Conservation (phyloP, 1,140 invertebrate species). For the Trypoxylus dichotomus region DNA sequence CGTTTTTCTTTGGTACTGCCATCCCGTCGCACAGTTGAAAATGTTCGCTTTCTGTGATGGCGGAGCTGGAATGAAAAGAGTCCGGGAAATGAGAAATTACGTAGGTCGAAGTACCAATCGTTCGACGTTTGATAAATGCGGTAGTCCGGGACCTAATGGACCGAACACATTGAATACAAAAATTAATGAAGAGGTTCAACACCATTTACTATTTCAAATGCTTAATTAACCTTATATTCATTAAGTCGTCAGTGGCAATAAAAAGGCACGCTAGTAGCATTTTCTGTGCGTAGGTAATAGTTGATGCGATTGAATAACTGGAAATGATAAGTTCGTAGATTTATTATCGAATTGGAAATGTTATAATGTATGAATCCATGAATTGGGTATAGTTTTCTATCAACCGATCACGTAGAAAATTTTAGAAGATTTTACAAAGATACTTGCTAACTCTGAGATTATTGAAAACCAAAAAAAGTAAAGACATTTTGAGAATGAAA, state of each 20-base stretch:
- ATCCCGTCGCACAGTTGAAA: conserved; percentile 12
- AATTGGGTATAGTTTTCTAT: too few species aligned
- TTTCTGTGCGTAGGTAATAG: background rate
- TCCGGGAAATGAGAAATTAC: conserved; percentile 33
- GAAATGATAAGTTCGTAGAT: background rate
- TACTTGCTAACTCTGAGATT: too few species aligned
- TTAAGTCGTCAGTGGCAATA: conserved; percentile 12
- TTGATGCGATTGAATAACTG: background rate
- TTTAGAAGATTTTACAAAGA: too few species aligned
- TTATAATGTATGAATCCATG: background rate
- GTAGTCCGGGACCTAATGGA: conserved; percentile 28
- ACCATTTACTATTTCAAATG: conserved; percentile 27
- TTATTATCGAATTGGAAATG: background rate
- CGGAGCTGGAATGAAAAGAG: conserved; percentile 30
- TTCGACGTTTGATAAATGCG: conserved; percentile 31
- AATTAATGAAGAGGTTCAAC: conserved; percentile 27
- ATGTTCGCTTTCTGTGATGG: conserved; percentile 16
- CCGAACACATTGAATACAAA: conserved; percentile 27
- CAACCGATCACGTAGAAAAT: too few species aligned
- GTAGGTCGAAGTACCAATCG: conserved; percentile 32
- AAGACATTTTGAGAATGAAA: too few species aligned
- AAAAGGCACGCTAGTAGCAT: background rate
- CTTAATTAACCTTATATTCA: conserved; percentile 29
- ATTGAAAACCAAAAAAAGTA: too few species aligned
- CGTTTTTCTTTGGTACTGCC: background rate